Conservation (phyloP, 2,888 invertebrate genomes). For the Phalangium opilio region DNA sequence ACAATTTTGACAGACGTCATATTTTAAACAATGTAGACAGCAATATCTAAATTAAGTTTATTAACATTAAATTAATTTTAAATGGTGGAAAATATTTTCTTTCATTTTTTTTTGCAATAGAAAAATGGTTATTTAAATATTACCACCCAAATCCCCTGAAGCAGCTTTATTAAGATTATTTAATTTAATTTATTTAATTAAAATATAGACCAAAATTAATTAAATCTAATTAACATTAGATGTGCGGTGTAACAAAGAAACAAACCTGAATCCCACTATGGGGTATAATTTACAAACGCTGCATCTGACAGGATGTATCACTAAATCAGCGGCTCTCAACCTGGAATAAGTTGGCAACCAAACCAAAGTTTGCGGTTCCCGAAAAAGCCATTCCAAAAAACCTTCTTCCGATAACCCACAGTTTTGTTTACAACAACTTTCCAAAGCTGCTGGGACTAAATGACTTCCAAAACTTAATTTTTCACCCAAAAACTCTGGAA, state of each 20-base stretch:
- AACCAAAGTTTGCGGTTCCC: slow-evolving; percentile 43
- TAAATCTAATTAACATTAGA: too few relatives aligned
- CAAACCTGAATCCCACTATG: slow-evolving; percentile 37
- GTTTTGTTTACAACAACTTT: slow-evolving; percentile 49
- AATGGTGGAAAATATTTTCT: too few relatives aligned
- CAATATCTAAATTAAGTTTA: slow-evolving; percentile 36
- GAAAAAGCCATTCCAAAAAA: slow-evolving; percentile 53
- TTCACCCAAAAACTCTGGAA: slow-evolving; percentile 29
- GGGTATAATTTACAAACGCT: slow-evolving; percentile 43
- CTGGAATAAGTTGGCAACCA: slow-evolving; percentile 51
- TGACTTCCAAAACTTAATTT: slow-evolving; percentile 44
- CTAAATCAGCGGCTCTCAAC: slow-evolving; percentile 41
- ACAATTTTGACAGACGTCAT: slow-evolving; percentile 51
- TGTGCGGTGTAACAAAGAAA: too few relatives aligned
- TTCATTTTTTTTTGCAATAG: too few relatives aligned
- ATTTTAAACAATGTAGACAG: slow-evolving; percentile 47
- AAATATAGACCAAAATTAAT: too few relatives aligned
- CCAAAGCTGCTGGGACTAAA: slow-evolving; percentile 47
- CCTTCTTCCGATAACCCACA: slow-evolving; percentile 48
- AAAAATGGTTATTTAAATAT: too few relatives aligned
- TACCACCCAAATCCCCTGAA: background rate
- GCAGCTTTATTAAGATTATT: too few relatives aligned
- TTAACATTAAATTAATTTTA: too few relatives aligned
- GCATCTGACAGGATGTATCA: slow-evolving; percentile 43
- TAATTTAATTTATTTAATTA: too few relatives aligned